A percentile compares a stretch with the other conserved stretches of the same genome.
Conservation (phyloP, 2,797 vertebrate genomes). For the Sebastes hopkinsi region DNA sequence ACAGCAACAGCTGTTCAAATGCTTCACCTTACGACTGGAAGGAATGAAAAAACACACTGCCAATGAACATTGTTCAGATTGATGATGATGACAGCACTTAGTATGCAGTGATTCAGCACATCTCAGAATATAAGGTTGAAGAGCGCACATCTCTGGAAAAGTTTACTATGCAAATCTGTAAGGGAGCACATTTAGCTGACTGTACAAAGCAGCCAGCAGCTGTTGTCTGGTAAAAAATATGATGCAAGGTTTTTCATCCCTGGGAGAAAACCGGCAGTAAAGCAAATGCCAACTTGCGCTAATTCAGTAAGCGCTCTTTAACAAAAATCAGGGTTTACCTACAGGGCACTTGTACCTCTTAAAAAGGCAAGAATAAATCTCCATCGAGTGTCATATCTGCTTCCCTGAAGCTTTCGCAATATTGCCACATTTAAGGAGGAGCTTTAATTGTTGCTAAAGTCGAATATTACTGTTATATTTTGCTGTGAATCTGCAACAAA, state of each 20-base stretch:
- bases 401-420: not conserved
- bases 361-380: not conserved
- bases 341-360: slow-evolving; percentile 5
- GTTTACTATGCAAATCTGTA: slow-evolving; percentile 30
- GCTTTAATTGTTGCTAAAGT: not conserved
- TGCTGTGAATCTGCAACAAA: not conserved
- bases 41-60: not conserved
- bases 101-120: slow-evolving; percentile 48
- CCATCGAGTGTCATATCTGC: not conserved
- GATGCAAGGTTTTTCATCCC: slow-evolving; percentile 13
- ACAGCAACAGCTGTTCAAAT: slow-evolving; percentile 19
- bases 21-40: not conserved
- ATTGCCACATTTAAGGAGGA: not conserved
- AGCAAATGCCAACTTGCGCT: slow-evolving; percentile 18
- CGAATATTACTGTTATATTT: not conserved
- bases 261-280: slow-evolving; percentile 2
- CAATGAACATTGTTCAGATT: slow-evolving; percentile 11
- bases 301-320: slow-evolving; percentile 18
- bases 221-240: slow-evolving; percentile 41
- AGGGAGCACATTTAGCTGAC: slow-evolving; percentile 40
- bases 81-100: slow-evolving; percentile 46
- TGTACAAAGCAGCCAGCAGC: slow-evolving; percentile 43
- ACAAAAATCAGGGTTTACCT: slow-evolving; percentile 22
- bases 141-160: slow-evolving; percentile 25
- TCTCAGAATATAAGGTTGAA: slow-evolving; percentile 7